Evolutionary conservation across 2,888 invertebrate genomes (phyloP), one percentile per base, ranked within the genome.

Genomic region (Xanthia icteritia): DNA sequence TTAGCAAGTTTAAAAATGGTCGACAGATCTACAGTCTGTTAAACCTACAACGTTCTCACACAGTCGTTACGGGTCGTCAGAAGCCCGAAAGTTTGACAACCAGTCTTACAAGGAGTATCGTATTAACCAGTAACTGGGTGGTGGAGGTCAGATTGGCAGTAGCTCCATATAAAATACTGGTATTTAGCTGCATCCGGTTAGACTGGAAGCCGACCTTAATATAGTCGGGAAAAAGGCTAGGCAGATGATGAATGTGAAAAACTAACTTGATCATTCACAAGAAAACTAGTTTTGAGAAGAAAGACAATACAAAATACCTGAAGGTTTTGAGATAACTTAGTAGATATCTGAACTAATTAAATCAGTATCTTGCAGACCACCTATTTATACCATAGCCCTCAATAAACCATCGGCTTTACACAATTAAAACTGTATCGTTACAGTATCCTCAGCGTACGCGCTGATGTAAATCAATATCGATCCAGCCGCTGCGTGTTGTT

Each of bases 401-500:
- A 72, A 81, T 81, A 81, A 81, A 78, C n/a, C 61, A 80, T 15
- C 13, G 60, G 39, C 3, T 13, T 31, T 20, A 56, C 61, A 76
- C 74, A 85, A 85, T 77, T 76, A 76, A 78, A 76, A 63, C 60
- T 73, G 66, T 79, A 79, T 66, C 73, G 76, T n/a, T 74, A 66
- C 60, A 54, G 36, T 42, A 54, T 23, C 48, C 2, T 61, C 45
- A 13, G 56, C 61, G 39, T 70, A 51, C 67, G 0, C 5, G 87
- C 77, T 79, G 82, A 85, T 87, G 86, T 92, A 91, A 92, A 91
- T 92, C 91, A 92, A 86, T 71, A 85, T 73, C 73, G 91, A 77
- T 84, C 92, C 92, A 89, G 92, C 88, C 86, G 42, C 76, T 48
- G 77, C 92, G 89, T 92, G 92, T 92, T 90, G 86, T 87, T 86